Evolutionary conservation across 2,113 vertebrate species (phyloP), one percentile per base, ranked within the genome.

Genomic region (Calypte anna): DNA sequence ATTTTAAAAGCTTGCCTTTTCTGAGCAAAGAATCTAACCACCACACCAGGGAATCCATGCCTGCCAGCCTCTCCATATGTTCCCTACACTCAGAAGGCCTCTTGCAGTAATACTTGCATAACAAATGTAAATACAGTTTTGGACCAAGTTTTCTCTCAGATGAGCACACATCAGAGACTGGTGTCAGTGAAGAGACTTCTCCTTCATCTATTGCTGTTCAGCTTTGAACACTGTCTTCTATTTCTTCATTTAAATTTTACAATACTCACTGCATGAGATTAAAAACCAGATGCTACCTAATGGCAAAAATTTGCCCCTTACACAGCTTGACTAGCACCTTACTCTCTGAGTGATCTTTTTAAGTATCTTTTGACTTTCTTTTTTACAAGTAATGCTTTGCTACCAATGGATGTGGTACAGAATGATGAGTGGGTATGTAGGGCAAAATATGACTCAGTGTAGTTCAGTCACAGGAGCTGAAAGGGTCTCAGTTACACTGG

Each of bases 21-120:
- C 74, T 88, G 94, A 92, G 82, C 53, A 95, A 95, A 96, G 93
- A 85, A 86, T 94, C 92, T 95, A 94, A 79, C 93, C 84, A 81
- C 86, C 90, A 95, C 97, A 97, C 93, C 69, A 93, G 95, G 97
- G 97, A 97, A 96, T 97, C 82, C 75, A 62, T 95, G 93, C 86
- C 88, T 96, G 94, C 94, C 95, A 97, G 83, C 92, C 93, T 95
- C 91, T 95, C 97, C 97, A 98, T 97, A 97, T 98, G 97, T 97
- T 97, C 89, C 59, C 85, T 93, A 72, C 40, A 76, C 85, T 95
- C 92, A n/a, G 72, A 93, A 96, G 84, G 70, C 91, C 96, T 94
- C 91, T 96, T 93, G 87, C 92, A 96, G 92, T 33, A 90, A 90
- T 97, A 95, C 95, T 97, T 96, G 95, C 77, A 96, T 97, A 97